These are phyloP conservation scores for Rhodophaea formosa DNA, from an alignment of 2,888 invertebrate species.

Conservation along the genomic window DNA sequence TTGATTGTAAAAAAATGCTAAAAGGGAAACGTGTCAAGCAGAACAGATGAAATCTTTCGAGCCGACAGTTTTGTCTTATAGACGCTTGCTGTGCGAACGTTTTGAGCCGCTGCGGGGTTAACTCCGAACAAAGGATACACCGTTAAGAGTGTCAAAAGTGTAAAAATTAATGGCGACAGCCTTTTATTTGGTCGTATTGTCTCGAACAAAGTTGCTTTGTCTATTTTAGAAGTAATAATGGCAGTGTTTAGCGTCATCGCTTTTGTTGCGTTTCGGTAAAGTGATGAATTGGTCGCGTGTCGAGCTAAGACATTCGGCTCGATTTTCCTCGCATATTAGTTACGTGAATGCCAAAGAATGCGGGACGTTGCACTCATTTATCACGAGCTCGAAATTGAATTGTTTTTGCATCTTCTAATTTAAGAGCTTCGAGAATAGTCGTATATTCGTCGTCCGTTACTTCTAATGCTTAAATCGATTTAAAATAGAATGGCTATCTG, in stretches of 20 bases:
- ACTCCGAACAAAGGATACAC: constrained; percentile 62
- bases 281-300: constrained; percentile 72
- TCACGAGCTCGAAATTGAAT: constrained; percentile 11
- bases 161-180: constrained; percentile 75
- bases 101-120: constrained; percentile 63
- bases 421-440: neutral
- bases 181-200: constrained; percentile 73
- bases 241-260: constrained; percentile 76
- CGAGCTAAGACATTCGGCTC: constrained; percentile 60
- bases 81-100: constrained; percentile 68
- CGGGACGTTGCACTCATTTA: constrained; percentile 36
- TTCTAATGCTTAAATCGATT: neutral
- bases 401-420: constrained; percentile 1
- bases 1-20: constrained; percentile 48
- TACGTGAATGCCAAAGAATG: constrained; percentile 47
- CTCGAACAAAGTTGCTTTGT: constrained; percentile 73
- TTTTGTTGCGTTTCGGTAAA: constrained; percentile 66
- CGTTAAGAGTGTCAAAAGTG: constrained; percentile 75
- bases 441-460: neutral
- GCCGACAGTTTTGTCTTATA: constrained; percentile 36
- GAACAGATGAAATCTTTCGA: constrained; percentile 53
- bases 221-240: constrained; percentile 74
- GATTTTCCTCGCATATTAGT: constrained; percentile 70
- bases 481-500: neutral
- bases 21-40: constrained; percentile 59